Base-by-base conservation (phyloP, 2,797 vertebrate species). In the Menidia menidia region DNA sequence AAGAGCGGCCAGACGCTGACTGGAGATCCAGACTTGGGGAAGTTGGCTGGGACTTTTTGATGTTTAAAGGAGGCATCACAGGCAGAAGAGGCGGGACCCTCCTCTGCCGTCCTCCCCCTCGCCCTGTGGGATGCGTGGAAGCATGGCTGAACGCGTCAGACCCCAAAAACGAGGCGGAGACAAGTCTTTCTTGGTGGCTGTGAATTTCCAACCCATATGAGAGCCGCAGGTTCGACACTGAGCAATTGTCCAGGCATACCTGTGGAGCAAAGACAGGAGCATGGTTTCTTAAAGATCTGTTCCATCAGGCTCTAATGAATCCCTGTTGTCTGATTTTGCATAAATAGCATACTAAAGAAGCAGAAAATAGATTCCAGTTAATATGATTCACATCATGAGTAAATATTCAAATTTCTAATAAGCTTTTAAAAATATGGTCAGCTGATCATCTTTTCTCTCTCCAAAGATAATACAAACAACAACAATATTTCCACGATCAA, bases 171-270 rank as follows among this genome's bases (percentile, higher is more conserved):
- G 95, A 65, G 95, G 93, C 0, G 98, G 98, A n/a, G 93, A 94
- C 94, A 99, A 92, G 87, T 99, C 96, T 84, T 97, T 98, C 84
- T 95, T 96, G 42, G 95, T 96, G 73, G 98, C 96, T 0, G 97
- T 97, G 88, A 99, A 99, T 85, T 98, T 99, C 98, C 98, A 99
- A 11, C 98, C 98, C 92, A 98, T 95, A 77, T 99, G 98, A 82
- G 94, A 97, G 0, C 95, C 93, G 10, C 98, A 99, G 66, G 94
- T 90, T 54, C 94, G 85, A 82, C 98, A 99, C 92, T 98, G 96
- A 18, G 98, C 98, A 3, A 99, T 94, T 0, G 97, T 99, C 98
- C 98, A 99, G 25, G 98, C 97, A 14, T 97, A 99, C 72, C 98
- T 99, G 74, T 68, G 3, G 50, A 16, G 71, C 10, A 64, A 16